These are phyloP conservation scores for Pharmacophagus antenor DNA, from an alignment of 2,888 invertebrate genomes.

Conservation along the genomic window DNA sequence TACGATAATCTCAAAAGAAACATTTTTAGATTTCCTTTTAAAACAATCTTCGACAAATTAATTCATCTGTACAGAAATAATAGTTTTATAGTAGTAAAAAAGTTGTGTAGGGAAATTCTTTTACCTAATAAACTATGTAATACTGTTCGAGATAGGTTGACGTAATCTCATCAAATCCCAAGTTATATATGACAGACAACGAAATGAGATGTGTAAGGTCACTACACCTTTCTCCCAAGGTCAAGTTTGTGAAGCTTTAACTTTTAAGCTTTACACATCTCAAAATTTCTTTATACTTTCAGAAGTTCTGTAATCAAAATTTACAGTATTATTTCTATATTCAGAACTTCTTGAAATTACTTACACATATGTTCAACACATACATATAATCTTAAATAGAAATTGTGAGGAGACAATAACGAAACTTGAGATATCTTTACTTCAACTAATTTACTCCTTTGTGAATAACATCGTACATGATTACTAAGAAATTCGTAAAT, in stretches of 20 bases:
- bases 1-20: too few species aligned
- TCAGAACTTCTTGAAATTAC: background rate
- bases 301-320: background rate
- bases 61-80: too few species aligned
- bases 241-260: constrained; percentile 17
- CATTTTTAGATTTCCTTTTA: too few species aligned
- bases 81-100: background rate
- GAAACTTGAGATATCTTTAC: background rate
- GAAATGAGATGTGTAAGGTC: constrained; percentile 22
- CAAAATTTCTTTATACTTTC: background rate
- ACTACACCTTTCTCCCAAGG: constrained; percentile 9
- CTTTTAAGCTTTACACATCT: background rate
- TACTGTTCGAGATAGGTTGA: constrained; percentile 1
- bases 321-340: background rate
- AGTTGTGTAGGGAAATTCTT: background rate
- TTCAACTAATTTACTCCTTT: background rate
- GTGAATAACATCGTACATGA: background rate
- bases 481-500: too few species aligned
- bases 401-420: background rate
- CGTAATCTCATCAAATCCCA: constrained; percentile 22
- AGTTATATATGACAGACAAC: constrained; percentile 19
- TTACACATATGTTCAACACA: too few species aligned
- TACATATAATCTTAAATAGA: background rate
- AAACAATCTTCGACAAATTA: too few species aligned
- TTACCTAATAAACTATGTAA: constrained; percentile 9